A percentile compares a stretch with the other conserved stretches of the same genome.
These are phyloP conservation scores for Pelochelys cantorii DNA, from an alignment of 2,797 vertebrate genomes.

Conservation along the genomic window DNA sequence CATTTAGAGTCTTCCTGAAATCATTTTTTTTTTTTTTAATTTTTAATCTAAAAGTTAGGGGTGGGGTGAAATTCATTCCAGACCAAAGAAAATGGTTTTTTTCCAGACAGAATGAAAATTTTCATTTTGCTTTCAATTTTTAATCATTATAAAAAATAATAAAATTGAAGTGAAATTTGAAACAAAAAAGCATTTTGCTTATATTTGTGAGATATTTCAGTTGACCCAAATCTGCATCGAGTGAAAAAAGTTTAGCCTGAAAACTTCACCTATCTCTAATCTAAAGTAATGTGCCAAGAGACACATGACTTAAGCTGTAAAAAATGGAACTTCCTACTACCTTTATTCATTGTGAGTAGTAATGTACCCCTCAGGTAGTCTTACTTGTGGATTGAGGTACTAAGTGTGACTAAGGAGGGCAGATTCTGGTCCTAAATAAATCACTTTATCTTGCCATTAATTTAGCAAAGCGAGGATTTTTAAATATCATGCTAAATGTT, in stretches of 20 bases:
- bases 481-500: constrained; percentile 38
- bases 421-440: not conserved
- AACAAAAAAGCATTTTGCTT: not conserved
- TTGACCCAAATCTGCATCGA: not conserved
- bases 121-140: not conserved
- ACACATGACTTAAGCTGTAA: not conserved
- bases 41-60: not conserved
- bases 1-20: not conserved
- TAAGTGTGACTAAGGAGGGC: not conserved
- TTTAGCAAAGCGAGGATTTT: constrained; percentile 25
- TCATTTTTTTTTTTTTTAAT: no score
- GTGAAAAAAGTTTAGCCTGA: not conserved
- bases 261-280: not conserved
- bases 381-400: not conserved
- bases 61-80: not conserved
- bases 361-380: not conserved
- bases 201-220: not conserved
- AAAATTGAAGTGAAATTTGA: not conserved
- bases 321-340: not conserved
- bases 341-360: not conserved
- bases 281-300: not conserved
- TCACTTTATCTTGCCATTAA: not conserved
- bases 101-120: not conserved
- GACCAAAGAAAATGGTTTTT: not conserved
- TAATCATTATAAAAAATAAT: not conserved